Base-by-base conservation (phyloP, 2,113 vertebrate species). In the Lonchura striata region DNA sequence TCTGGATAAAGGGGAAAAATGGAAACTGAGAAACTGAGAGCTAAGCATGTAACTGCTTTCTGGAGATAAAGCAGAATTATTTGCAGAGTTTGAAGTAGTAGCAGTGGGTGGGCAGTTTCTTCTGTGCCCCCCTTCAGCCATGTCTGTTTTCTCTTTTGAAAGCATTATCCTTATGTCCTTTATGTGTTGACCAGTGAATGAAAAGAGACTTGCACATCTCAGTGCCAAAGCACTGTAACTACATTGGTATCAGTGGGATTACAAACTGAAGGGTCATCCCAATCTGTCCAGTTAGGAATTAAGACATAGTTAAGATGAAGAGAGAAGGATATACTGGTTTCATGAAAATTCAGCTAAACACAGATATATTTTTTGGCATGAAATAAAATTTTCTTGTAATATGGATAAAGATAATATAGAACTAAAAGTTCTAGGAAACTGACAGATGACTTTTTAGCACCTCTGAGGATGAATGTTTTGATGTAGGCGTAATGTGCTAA, bases 401-500 rank as follows among this genome's bases (percentile, higher is more conserved):
- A 77, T 42, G 71, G 27, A 28, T 77, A 59, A 80, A 37, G 75
- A 90, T 33, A 65, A 85, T 70, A 70, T 13, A 41, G 63, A 81
- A 92, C 50, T 94, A 77, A 95, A 95, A 91, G 92, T 93, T 94
- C 65, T 74, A 77, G 85, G 72, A 94, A 95, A 95, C 50, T 82
- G 95, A 78, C 82, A 90, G 91, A 93, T 94, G 95, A 95, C 93
- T 86, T 95, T 82, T 91, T 94, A 95, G 20, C 87, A 95, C 76
- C 87, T 95, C 90, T 4, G 10, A 95, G 60, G 54, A 93, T 81
- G 71, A 91, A 82, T 66, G 56, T 95, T 96, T 96, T 95, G 85
- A 95, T 95, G 95, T 96, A 70, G 95, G 94, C 8, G 39, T 95
- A 94, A 97, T 70, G 95, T 96, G 95, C 79, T 96, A 96, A 96